Evolutionary conservation across 2,888 invertebrate species (phyloP).

Genomic region (Apamea anceps): DNA sequence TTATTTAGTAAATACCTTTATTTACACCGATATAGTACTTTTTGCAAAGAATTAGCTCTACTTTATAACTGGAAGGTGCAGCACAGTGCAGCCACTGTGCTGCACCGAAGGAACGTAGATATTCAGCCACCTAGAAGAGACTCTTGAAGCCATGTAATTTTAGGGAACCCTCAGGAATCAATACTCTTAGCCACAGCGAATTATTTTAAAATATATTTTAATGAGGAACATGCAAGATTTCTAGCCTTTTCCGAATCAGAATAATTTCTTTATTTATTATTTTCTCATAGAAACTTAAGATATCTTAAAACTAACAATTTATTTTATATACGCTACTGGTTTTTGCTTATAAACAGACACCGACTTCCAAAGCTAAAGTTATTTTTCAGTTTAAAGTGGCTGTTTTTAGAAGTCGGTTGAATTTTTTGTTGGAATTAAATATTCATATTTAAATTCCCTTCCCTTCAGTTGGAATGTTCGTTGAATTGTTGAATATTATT

Average conservation of each 20-base stretch:
- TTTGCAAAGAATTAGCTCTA: neutral
- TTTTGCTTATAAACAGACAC: neutral
- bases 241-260: neutral
- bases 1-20: constrained; percentile 36
- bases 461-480: neutral
- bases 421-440: neutral
- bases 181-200: neutral
- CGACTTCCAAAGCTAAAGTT: neutral
- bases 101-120: neutral
- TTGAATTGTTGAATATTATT: neutral
- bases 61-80: neutral
- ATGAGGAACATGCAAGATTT: too few species aligned
- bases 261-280: neutral
- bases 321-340: neutral
- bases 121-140: neutral
- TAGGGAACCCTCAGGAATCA: neutral
- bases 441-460: neutral
- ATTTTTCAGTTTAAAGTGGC: neutral
- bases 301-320: neutral
- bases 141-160: neutral
- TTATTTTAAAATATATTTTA: neutral
- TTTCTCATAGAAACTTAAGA: neutral
- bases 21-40: neutral
- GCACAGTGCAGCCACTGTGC: too few species aligned
- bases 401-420: neutral